phyloP scores from a whole-genome alignment of 2,888 invertebrate genomes.

The Hemistola chrysoprasaria region DNA sequence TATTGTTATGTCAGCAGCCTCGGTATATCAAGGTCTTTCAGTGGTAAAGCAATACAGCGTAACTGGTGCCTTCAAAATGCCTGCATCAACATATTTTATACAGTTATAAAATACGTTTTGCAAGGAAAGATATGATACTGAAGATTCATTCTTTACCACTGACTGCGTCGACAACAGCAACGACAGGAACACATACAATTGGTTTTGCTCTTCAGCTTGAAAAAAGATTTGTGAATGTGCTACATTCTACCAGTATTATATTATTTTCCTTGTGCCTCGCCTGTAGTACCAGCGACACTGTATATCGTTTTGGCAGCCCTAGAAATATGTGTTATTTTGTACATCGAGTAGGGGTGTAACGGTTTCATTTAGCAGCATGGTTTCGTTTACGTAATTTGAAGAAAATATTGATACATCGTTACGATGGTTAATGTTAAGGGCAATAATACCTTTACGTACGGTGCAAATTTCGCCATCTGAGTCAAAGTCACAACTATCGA shows the following conservation, averaged over 20 bases:
- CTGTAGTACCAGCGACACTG: constrained; percentile 48
- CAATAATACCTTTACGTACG: too few relatives aligned
- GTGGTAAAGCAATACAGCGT: constrained; percentile 1
- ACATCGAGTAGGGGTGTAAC: constrained; percentile 20
- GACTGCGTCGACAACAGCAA: too few relatives aligned
- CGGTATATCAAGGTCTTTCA: constrained; percentile 6
- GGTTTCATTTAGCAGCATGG: constrained; percentile 24
- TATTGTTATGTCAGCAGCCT: constrained; percentile 11
- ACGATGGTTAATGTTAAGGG: too few relatives aligned
- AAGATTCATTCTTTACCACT: too few relatives aligned
- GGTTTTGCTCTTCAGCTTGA: too few relatives aligned
- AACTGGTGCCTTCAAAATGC: constrained; percentile 2
- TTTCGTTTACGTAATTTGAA: constrained; percentile 2
- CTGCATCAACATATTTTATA: background rate
- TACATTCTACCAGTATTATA: constrained; percentile 6
- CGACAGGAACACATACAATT: too few relatives aligned
- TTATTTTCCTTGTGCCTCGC: constrained; percentile 15
- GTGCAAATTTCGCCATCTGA: too few relatives aligned
- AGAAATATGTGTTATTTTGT: constrained; percentile 34
- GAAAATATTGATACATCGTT: background rate
- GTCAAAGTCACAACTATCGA: too few relatives aligned
- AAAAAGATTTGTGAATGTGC: too few relatives aligned
- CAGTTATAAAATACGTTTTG: background rate
- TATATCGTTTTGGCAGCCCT: constrained; percentile 78
- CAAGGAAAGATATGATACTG: constrained; percentile 1